Conservation (phyloP, 1,140 invertebrate species). For the Aphidius gifuensis region DNA sequence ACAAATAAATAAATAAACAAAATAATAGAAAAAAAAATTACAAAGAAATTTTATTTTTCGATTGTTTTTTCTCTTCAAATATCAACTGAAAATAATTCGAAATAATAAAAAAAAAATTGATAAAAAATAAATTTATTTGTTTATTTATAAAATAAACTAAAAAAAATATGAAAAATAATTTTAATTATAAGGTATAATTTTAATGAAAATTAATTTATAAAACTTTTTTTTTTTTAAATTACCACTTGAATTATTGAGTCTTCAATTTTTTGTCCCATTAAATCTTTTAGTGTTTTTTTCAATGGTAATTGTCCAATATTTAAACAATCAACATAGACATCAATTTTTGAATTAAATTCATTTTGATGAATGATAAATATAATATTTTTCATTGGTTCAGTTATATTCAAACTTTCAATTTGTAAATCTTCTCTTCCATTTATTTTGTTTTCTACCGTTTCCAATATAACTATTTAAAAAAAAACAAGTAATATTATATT, state of each 20-base stretch:
- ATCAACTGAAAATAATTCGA: too few relatives aligned
- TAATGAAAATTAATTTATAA: neutral
- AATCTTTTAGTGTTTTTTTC: constrained; percentile 53
- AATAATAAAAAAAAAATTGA: too few relatives aligned
- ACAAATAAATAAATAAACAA: too few relatives aligned
- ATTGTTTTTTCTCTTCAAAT: neutral
- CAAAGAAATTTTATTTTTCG: neutral
- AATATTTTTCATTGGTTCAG: constrained; percentile 54
- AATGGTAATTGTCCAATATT: constrained; percentile 56
- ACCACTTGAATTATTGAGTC: constrained; percentile 39
- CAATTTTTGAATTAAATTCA: constrained; percentile 53
- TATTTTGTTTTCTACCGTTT: constrained; percentile 56
- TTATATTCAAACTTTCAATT: constrained; percentile 55
- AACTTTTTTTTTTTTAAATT: constrained; percentile 10
- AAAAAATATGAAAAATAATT: too few relatives aligned
- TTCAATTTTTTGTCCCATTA: constrained; percentile 35
- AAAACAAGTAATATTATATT: too few relatives aligned
- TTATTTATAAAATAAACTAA: too few relatives aligned
- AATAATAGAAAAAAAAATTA: too few relatives aligned
- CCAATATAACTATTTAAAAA: constrained; percentile 57
- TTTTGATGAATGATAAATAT: constrained; percentile 58
- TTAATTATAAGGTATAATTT: neutral
- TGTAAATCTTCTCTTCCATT: constrained; percentile 54
- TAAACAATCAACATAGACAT: constrained; percentile 61
- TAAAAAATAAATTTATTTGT: too few relatives aligned